These are phyloP conservation scores for Microchirus variegatus DNA, from an alignment of 2,797 vertebrate species.

Conservation along the genomic window DNA sequence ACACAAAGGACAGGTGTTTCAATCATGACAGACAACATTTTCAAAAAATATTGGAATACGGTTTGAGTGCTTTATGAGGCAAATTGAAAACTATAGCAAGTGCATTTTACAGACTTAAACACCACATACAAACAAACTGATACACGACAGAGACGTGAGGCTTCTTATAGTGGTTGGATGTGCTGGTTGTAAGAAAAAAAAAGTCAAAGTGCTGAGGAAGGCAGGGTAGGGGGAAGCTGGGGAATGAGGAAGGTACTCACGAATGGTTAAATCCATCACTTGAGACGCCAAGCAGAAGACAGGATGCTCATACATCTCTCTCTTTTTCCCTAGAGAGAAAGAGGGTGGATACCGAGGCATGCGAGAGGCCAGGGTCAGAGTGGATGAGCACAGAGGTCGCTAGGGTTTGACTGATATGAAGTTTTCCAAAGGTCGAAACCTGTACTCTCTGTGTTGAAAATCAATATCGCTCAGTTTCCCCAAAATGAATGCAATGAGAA, in stretches of 20 bases:
- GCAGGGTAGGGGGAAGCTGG: slow-evolving; percentile 69
- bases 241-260: slow-evolving; percentile 98
- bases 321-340: slow-evolving; percentile 99
- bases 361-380: slow-evolving; percentile 90
- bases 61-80: slow-evolving; percentile 6
- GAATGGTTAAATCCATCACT: slow-evolving; percentile 99
- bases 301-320: slow-evolving; percentile 99
- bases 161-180: slow-evolving; percentile 26
- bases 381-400: slow-evolving; percentile 84
- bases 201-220: slow-evolving; percentile 76
- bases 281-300: slow-evolving; percentile 99
- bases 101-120: slow-evolving; percentile 88
- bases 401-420: slow-evolving; percentile 74
- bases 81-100: slow-evolving; percentile 47
- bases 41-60: slow-evolving; percentile 70
- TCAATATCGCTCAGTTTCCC: no score
- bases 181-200: slow-evolving; percentile 58
- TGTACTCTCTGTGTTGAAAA: background rate
- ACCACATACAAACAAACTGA: slow-evolving; percentile 84
- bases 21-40: slow-evolving; percentile 77
- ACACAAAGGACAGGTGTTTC: slow-evolving; percentile 79
- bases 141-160: slow-evolving; percentile 73
- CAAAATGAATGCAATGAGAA: no score
- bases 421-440: background rate
- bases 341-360: slow-evolving; percentile 91